Base-by-base conservation (phyloP, 2,888 invertebrate genomes). In the Thecophora atra region DNA sequence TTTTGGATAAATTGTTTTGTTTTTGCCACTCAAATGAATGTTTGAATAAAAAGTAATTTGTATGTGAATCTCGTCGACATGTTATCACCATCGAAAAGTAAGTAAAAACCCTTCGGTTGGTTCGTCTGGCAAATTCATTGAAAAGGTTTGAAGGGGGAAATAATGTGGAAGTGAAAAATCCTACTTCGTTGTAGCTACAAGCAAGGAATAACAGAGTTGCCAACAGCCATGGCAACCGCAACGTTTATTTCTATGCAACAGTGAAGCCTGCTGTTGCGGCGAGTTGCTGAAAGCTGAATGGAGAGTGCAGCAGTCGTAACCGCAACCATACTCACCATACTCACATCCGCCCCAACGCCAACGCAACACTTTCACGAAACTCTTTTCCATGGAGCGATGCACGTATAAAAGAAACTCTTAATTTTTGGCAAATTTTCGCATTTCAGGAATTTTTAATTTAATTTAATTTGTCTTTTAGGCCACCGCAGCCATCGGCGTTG, bases 401-500 rank as follows among this genome's bases (percentile, higher is more conserved):
- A 54, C 8, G 54, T 21, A 54, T 21, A 19, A 42, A 30, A 30
- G 15, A 21, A 62, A 60, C 30, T 51, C 47, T 62, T 62, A 69
- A 69, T 60, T 69, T 66, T 60, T 47, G 47, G 37, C 44, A 47
- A 69, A 60, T 60, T 69, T 62, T 56, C 60, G 15, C 47, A 60
- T 69, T 69, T 68, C 51, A 69, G 62, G 62, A 69, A 69, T 69
- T 69, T 69, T 60, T 69, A 69, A 69, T 69, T 60, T 69, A 60
- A 69, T 62, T 69, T 69, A 69, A 69, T 69, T 67, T 68, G 56
- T 68, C 58, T 58, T 68, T 26, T 42, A 44, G 42, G 7, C 17
- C 15, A 68, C 58, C 17, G 26, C 58, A 19, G 56, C 24, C 5
- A 54, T 21, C 21, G 13, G 28, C 26, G 60, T 28, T 30, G 13